These are phyloP conservation scores for Falco naumanni DNA, from an alignment of 2,797 vertebrate genomes.

Conservation along the genomic window DNA sequence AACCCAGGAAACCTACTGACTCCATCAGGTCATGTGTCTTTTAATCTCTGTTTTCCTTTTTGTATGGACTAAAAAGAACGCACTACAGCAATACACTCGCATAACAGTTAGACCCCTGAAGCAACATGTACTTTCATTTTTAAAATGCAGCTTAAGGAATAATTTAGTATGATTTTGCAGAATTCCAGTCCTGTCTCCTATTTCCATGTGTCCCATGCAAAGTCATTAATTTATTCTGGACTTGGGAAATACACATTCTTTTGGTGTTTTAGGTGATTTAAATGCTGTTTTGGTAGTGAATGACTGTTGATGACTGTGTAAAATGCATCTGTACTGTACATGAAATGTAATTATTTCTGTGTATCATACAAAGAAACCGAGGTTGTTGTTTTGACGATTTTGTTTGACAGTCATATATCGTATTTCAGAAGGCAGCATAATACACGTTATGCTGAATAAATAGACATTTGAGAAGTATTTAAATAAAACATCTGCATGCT, in stretches of 20 bases:
- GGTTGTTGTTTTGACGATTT: constrained; percentile 82
- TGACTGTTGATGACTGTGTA: constrained; percentile 84
- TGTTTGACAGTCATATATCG: constrained; percentile 79
- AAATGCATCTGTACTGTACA: constrained; percentile 90
- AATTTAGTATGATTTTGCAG: constrained; percentile 64
- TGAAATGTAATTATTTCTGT: constrained; percentile 87
- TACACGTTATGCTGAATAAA: constrained; percentile 82
- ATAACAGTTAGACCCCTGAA: constrained; percentile 54
- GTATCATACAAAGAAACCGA: constrained; percentile 84
- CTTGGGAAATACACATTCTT: constrained; percentile 79
- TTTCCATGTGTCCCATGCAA: constrained; percentile 74
- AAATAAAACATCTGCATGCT: constrained; percentile 88
- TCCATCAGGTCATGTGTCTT: background rate
- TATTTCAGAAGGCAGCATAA: constrained; percentile 82
- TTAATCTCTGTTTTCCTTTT: constrained; percentile 27
- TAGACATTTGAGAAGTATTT: constrained; percentile 83
- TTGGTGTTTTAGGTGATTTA: constrained; percentile 82
- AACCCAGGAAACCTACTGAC: background rate
- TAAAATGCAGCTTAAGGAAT: constrained; percentile 55
- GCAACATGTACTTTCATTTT: constrained; percentile 61
- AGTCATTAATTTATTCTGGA: constrained; percentile 73
- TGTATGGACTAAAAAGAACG: constrained; percentile 40
- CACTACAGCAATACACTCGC: constrained; percentile 65
- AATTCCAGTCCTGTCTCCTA: constrained; percentile 55
- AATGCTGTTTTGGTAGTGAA: constrained; percentile 84